Base-by-base conservation (phyloP, 2,797 vertebrate genomes). In the Cossypha dichroa region DNA sequence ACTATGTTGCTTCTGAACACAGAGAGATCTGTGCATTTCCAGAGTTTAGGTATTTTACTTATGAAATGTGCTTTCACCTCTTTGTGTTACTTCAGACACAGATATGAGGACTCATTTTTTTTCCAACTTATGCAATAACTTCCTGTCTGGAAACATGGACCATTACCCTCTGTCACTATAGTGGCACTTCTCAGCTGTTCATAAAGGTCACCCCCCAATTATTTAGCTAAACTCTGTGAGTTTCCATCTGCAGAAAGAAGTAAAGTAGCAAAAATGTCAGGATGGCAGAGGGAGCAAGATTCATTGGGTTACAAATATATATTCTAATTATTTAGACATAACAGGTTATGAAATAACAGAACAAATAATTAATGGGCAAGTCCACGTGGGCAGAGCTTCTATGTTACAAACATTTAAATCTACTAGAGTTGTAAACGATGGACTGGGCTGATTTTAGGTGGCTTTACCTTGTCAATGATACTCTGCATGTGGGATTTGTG, bases 401-500 rank as follows among this genome's bases (percentile, higher is more conserved):
- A 70, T 1, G 0, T 55, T 13, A 56, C 6, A 40, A 48, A 70
- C 33, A 45, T 49, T 48, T 80, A 52, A 10, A 85, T 38, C 52
- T 40, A 36, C 13, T 23, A 48, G 40, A 81, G 25, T 4, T 56
- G 33, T 80, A 81, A 70, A 83, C 38, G 31, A 62, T 6, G 36
- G 56, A 83, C 43, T 76, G 33, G 45, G 55, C 43, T 69, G 74
- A n/a, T 15, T 36, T 49, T 4, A 94, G 78, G 48, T 92, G 55
- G 89, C 52, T 95, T 91, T 98, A 99, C 99, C 99, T 99, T 99
- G 98, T 99, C 99, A 54, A 99, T 99, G 94, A 99, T 99, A 62
- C 99, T 99, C 98, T 99, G 99, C 99, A 99, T 99, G 89, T 99
- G 99, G 76, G 99, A 99, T 97, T 99, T 99, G 97, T 99, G 99